A percentile compares a stretch with the other conserved stretches of the same genome.
These are phyloP conservation scores for Protobothrops flavoviridis DNA, from an alignment of 2,113 vertebrate genomes.

Conservation along the genomic window DNA sequence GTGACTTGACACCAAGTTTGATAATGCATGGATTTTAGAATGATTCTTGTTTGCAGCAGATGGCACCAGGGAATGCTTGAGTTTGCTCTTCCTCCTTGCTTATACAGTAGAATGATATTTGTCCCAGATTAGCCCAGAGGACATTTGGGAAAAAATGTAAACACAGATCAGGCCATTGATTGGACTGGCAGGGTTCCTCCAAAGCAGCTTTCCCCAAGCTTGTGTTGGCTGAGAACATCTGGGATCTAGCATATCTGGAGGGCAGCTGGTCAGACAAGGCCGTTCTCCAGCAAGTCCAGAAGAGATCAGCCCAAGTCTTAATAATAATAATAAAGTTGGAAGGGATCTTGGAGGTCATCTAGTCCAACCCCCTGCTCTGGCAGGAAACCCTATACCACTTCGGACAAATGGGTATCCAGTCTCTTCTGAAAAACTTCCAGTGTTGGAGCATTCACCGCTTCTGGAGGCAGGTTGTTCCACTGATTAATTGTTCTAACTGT, in stretches of 20 bases:
- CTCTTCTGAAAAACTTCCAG: no score
- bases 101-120: neutral
- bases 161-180: neutral
- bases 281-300: neutral
- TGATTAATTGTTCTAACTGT: no score
- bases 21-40: slow-evolving; percentile 19
- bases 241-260: neutral
- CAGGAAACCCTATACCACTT: no score
- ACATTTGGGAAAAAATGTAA: neutral
- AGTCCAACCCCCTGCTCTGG: no score
- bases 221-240: neutral
- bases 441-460: no score
- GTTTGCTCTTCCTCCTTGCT: slow-evolving; percentile 15
- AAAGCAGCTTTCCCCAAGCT: neutral
- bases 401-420: no score
- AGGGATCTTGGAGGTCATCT: no score
- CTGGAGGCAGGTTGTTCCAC: no score
- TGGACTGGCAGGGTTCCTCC: neutral
- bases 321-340: no score
- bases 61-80: slow-evolving; percentile 4
- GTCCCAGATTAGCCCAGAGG: neutral
- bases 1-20: neutral
- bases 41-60: slow-evolving; percentile 23
- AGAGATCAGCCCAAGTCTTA: neutral
- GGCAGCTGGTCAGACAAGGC: neutral